Conservation (phyloP, 92 coral and sea anemone genomes). For the Siderastrea siderea region DNA sequence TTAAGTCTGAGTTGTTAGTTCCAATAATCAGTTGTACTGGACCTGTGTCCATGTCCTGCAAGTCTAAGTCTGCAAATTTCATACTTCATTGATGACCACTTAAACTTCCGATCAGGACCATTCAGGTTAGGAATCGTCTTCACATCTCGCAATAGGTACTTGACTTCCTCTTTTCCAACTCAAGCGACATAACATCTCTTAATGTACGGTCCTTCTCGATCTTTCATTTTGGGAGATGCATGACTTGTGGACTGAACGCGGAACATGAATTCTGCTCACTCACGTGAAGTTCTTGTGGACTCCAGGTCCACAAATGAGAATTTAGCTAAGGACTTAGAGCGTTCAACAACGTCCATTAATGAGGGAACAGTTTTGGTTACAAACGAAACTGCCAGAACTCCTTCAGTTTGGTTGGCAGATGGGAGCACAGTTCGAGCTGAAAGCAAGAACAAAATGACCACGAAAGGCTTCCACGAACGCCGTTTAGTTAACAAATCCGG, state of each 20-base stretch:
- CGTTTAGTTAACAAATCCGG: conserved; percentile 83
- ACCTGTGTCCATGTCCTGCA: conserved; percentile 24
- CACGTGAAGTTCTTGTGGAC: conserved; percentile 4
- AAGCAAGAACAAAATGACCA: neutral
- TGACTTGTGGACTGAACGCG: too few species aligned
- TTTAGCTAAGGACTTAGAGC: neutral
- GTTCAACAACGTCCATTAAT: neutral
- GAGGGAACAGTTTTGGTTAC: neutral
- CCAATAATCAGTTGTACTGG: conserved; percentile 36
- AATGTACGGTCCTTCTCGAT: too few species aligned
- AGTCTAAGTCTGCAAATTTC: conserved; percentile 4
- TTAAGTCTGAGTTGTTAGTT: conserved; percentile 42
- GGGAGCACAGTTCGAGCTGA: conserved; percentile 8
- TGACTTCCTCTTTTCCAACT: conserved; percentile 10
- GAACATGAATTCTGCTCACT: conserved; percentile 10
- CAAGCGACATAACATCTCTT: too few species aligned
- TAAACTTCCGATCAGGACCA: conserved; percentile 35
- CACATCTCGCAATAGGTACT: conserved; percentile 32
- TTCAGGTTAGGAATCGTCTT: conserved; percentile 12
- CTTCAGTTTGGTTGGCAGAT: neutral
- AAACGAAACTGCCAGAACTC: neutral
- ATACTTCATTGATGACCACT: conserved; percentile 34
- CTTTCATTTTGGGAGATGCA: too few species aligned
- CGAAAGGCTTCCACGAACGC: neutral
- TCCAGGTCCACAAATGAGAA: neutral